Evolutionary conservation across 2,113 vertebrate species (phyloP), one percentile per base, ranked within the genome.

Genomic region (Pogona vitticeps): DNA sequence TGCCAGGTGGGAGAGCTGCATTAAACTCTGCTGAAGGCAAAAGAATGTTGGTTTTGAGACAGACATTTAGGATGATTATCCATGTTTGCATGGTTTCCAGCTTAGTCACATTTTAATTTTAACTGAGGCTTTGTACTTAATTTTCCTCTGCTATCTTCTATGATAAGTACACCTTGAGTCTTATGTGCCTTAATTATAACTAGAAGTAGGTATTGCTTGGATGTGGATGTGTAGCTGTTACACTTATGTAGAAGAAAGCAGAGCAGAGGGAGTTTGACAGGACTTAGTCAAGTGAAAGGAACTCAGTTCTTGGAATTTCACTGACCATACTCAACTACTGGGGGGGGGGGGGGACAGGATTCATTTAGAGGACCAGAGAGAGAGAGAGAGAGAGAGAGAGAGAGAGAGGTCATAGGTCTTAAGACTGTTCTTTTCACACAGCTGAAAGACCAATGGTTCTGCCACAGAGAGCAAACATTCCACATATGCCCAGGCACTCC

Each of bases 21-120:
- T 23, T 4, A 82, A 82, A 5, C 20, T 46, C 31, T 68, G 18
- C 28, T 68, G 31, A 52, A 82, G 67, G 67, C 17, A 42, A 78
- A 81, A 70, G 20, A 18, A 82, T 46, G 40, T 76, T 76, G 38
- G 40, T 46, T 40, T 38, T 40, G 40, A 42, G 40, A 42, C 23
- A 68, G 33, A 23, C 0, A 80, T 31, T 52, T 70, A 40, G 18
- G 46, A 70, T 33, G 4, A 23, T 46, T 33, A n/a, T 70, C 28
- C 17, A 81, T n/a, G 63, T 70, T 33, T 0, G 20, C 42, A 70
- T 33, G 28, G 42, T 52, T 82, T 21, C 80, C 20, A 70, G 65
- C 20, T 52, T 82, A 70, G 31, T 82, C 42, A 52, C 31, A 70
- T 82, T 67, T 70, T 70, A 70, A 70, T 82, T 82, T 82, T 15